Percentiles rank a stretch among this genome's conserved stretches.
Evolutionary conservation across 2,113 vertebrate genomes (phyloP).

Genomic region (Ondatra zibethicus): DNA sequence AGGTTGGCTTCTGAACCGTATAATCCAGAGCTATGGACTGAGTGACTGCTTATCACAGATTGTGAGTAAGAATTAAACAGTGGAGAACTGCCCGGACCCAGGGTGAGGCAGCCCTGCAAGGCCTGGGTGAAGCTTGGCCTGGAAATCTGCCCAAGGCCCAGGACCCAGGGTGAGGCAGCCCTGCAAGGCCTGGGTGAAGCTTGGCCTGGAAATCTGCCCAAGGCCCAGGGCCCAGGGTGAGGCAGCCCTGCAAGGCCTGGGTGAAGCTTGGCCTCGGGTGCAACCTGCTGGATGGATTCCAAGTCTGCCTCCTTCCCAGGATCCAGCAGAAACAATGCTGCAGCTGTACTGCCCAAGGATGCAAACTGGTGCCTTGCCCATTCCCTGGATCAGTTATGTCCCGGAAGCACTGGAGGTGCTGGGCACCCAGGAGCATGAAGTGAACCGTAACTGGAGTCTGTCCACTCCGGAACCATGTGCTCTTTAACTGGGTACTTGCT

Average conservation of each 20-base stretch:
- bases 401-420: background rate
- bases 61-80: background rate
- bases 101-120: background rate
- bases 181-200: background rate
- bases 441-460: background rate
- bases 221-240: background rate
- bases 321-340: background rate
- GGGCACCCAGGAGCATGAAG: background rate
- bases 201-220: background rate
- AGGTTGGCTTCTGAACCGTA: background rate
- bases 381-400: background rate
- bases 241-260: background rate
- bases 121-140: background rate
- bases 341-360: background rate
- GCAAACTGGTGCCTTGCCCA: background rate
- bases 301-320: background rate
- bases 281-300: background rate
- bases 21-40: background rate
- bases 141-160: too few species aligned
- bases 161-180: background rate
- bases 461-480: background rate
- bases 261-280: background rate
- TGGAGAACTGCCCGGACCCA: background rate
- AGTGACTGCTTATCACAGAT: background rate
- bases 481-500: background rate